Conservation (phyloP, 2,113 vertebrate genomes). For the Elaphurus davidianus region DNA sequence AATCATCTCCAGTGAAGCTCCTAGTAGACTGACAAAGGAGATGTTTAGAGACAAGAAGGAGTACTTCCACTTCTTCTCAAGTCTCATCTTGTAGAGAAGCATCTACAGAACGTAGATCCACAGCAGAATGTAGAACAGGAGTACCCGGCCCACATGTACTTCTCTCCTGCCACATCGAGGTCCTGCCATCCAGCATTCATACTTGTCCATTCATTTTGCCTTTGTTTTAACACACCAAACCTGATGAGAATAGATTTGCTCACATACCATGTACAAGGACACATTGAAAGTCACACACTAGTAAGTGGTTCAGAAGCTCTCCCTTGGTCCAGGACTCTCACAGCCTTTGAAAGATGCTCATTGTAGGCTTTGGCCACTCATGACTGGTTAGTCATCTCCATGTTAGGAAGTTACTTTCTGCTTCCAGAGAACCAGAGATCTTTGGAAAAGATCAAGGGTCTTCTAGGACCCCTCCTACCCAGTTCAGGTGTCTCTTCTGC, state of each 20-base stretch:
- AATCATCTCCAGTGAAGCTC: neutral
- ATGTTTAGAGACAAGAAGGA: neutral
- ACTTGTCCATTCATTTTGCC: neutral
- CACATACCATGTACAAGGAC: neutral
- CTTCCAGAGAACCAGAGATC: neutral
- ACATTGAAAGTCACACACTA: neutral
- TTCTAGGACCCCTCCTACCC: neutral
- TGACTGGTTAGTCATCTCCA: neutral
- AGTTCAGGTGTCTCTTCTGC: neutral
- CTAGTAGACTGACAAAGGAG: neutral
- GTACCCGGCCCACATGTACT: neutral
- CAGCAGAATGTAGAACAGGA: neutral
- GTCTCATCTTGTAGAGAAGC: neutral
- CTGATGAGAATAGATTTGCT: neutral
- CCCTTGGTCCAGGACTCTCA: neutral
- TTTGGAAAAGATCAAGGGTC: neutral
- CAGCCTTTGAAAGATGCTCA: neutral
- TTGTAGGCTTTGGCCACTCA: neutral
- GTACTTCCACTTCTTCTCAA: neutral
- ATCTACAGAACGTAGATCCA: neutral
- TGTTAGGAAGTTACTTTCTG: neutral
- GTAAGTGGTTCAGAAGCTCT: neutral
- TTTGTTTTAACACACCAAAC: neutral
- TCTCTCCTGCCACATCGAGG: neutral
- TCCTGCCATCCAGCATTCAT: neutral